Evolutionary conservation across 2,113 vertebrate genomes (phyloP).

Genomic region (Neotragus pygmaeus): DNA sequence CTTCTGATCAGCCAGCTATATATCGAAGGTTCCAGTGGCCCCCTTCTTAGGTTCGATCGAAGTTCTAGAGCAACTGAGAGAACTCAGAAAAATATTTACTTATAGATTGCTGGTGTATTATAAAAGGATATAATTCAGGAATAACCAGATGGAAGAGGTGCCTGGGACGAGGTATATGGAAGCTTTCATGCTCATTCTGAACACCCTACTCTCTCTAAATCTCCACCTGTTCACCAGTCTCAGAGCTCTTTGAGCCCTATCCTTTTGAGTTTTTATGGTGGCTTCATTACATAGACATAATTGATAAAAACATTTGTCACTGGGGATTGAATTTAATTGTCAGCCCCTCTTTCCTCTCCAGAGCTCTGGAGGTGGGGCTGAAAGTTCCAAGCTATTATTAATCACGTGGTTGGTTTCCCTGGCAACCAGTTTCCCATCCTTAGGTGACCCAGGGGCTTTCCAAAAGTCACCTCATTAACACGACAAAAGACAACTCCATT

Average conservation of each 20-base stretch:
- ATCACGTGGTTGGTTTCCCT: neutral
- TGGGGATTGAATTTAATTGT: neutral
- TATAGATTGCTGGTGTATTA: neutral
- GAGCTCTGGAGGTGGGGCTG: neutral
- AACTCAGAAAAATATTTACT: neutral
- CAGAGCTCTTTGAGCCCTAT: neutral
- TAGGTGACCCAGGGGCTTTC: neutral
- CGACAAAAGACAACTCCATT: neutral
- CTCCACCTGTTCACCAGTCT: neutral
- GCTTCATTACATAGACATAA: neutral
- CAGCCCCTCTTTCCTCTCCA: neutral
- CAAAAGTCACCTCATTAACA: neutral
- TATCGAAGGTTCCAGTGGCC: no score
- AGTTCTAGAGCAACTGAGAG: neutral
- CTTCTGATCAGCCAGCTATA: neutral
- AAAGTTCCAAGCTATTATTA: neutral
- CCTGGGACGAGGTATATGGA: no score
- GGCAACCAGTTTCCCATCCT: neutral
- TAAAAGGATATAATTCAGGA: neutral
- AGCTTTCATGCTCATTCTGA: neutral
- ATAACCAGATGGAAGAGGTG: neutral
- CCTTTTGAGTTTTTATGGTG: neutral
- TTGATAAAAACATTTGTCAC: neutral
- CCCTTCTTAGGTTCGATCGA: neutral
- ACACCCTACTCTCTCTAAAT: neutral